Conservation (phyloP, 2,888 invertebrate genomes). For the Stenolophus ochropezus region DNA sequence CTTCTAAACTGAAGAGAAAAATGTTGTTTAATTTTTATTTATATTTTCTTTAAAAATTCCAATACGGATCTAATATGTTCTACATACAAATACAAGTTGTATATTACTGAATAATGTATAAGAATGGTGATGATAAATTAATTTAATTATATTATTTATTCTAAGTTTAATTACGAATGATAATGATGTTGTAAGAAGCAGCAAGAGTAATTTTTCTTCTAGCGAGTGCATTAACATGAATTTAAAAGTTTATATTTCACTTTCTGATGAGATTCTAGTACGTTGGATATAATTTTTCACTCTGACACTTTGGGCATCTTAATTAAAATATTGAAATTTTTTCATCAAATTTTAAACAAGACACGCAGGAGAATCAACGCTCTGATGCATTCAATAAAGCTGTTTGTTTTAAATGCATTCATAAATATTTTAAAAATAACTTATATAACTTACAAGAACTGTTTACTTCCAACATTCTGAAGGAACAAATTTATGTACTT, state of each 20-base stretch:
- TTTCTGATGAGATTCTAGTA: neutral
- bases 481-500: slow-evolving; percentile 30
- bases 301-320: slow-evolving; percentile 15
- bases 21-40: no score
- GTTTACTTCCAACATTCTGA: neutral
- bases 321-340: slow-evolving; percentile 37
- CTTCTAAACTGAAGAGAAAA: no score
- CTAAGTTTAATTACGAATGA: neutral
- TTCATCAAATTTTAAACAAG: slow-evolving; percentile 22
- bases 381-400: slow-evolving; percentile 19
- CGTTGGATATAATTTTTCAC: slow-evolving; percentile 21
- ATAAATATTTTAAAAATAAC: slow-evolving; percentile 24
- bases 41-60: no score
- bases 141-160: neutral
- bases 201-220: neutral
- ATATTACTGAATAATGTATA: neutral
- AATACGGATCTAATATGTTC: no score
- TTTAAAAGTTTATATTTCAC: neutral
- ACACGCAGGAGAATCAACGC: neutral
- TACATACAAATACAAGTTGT: no score
- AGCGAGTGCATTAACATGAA: neutral
- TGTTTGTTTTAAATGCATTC: slow-evolving; percentile 8
- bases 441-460: slow-evolving; percentile 22
- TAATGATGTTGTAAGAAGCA: neutral
- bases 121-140: neutral